These are phyloP conservation scores for Hyphantria cunea DNA, from an alignment of 1,140 invertebrate genomes.

Conservation along the genomic window DNA sequence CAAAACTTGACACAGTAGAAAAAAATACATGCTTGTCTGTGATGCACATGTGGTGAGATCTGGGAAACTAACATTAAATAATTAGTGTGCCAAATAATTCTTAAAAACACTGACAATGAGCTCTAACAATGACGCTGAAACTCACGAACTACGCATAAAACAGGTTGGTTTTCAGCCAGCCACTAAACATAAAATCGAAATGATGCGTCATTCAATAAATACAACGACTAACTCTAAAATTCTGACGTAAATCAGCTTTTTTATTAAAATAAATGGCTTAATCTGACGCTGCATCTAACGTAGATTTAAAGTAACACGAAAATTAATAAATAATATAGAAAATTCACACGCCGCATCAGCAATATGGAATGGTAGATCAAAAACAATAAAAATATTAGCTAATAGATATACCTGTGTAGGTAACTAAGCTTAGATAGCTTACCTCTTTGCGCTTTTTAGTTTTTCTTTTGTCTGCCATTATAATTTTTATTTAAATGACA, in stretches of 20 bases:
- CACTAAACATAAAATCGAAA: slow-evolving; percentile 31
- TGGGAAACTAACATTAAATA: too few species aligned
- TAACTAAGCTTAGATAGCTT: slow-evolving; percentile 64
- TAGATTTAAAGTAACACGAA: background rate
- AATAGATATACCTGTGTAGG: slow-evolving; percentile 23
- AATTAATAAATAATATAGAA: slow-evolving; percentile 20
- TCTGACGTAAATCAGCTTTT: slow-evolving; percentile 24
- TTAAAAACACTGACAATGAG: slow-evolving; percentile 33
- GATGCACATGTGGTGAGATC: too few species aligned
- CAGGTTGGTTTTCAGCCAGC: slow-evolving; percentile 31
- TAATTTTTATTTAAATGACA: slow-evolving; percentile 76
- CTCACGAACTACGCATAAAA: slow-evolving; percentile 35
- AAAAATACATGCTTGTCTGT: too few species aligned
- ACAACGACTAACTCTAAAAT: slow-evolving; percentile 13
- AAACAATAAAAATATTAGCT: slow-evolving; percentile 24
- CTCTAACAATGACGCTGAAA: slow-evolving; percentile 26
- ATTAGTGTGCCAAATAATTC: too few species aligned
- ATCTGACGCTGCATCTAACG: background rate
- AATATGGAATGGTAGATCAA: slow-evolving; percentile 36
- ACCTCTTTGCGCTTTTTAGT: slow-evolving; percentile 89
- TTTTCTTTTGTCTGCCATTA: slow-evolving; percentile 90
- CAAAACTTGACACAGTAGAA: too few species aligned
- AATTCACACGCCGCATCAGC: slow-evolving; percentile 32
- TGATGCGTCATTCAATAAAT: slow-evolving; percentile 30
- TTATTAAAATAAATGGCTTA: background rate